These are phyloP conservation scores for Drosophila chauvacae DNA, from an alignment of 1,140 invertebrate genomes.

Conservation along the genomic window DNA sequence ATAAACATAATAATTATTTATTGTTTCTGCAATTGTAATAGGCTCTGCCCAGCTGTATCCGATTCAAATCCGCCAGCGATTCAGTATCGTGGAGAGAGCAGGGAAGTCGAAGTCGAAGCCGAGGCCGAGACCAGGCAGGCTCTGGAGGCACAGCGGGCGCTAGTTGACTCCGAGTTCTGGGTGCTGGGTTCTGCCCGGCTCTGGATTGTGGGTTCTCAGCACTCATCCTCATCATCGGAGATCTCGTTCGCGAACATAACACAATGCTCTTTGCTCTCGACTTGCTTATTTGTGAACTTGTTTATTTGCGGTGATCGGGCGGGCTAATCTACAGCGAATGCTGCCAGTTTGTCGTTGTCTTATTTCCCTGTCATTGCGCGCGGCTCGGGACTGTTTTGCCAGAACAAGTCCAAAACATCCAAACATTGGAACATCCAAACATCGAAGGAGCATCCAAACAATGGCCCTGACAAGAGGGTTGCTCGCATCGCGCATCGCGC, in stretches of 20 bases:
- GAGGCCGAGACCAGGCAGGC: background rate
- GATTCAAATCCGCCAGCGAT: conserved; percentile 41
- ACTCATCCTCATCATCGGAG: conserved; percentile 19
- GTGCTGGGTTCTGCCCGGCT: background rate
- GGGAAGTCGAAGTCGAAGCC: conserved; percentile 3
- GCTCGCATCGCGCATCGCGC: conserved; percentile 29
- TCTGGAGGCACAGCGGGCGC: conserved; percentile 51
- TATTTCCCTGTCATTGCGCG: conserved; percentile 46
- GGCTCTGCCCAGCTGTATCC: conserved; percentile 28
- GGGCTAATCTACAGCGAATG: conserved; percentile 57
- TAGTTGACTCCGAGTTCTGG: conserved; percentile 41
- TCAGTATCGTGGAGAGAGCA: conserved; percentile 52
- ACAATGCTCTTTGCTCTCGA: conserved; percentile 40
- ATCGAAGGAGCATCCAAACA: conserved; percentile 38
- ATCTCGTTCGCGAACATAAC: conserved; percentile 35
- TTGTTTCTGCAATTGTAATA: conserved; percentile 53
- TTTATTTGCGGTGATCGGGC: conserved; percentile 55
- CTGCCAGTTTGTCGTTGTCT: conserved; percentile 57
- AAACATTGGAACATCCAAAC: conserved; percentile 24
- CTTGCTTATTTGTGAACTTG: conserved; percentile 62
- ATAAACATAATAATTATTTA: conserved; percentile 57
- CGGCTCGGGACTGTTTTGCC: conserved; percentile 22
- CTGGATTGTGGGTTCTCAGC: conserved; percentile 16
- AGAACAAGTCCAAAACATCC: conserved; percentile 30
- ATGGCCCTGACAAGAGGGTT: conserved; percentile 53